phyloP scores from a whole-genome alignment of 2,888 invertebrate genomes.

The Heliconius aoede region DNA sequence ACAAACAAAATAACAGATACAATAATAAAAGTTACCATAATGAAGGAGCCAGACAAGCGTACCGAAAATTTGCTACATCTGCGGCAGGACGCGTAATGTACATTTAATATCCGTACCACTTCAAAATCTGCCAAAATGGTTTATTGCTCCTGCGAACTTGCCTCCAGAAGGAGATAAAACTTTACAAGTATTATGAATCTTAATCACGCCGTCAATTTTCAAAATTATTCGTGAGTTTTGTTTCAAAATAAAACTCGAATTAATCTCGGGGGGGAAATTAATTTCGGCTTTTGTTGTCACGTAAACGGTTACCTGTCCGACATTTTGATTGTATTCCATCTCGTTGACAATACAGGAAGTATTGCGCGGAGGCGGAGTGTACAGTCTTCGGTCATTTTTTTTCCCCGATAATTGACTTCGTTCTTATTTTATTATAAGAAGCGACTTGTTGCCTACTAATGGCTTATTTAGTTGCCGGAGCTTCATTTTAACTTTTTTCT shows the following conservation, averaged over 20 bases:
- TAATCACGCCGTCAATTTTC: constrained; percentile 78
- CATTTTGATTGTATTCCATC: constrained; percentile 62
- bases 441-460: constrained; percentile 38
- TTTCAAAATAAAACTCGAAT: constrained; percentile 77
- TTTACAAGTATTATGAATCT: constrained; percentile 82
- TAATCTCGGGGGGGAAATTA: constrained; percentile 70
- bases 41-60: constrained; percentile 42
- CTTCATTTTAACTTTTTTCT: constrained; percentile 36
- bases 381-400: constrained; percentile 39
- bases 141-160: constrained; percentile 78
- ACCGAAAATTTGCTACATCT: constrained; percentile 62
- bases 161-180: constrained; percentile 76
- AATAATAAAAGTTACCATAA: constrained; percentile 42
- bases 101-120: constrained; percentile 78
- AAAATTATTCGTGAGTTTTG: constrained; percentile 77
- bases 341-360: no score
- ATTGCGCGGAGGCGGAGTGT: constrained; percentile 51
- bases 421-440: constrained; percentile 43
- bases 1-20: constrained; percentile 36
- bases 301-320: constrained; percentile 74
- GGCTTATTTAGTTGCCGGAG: constrained; percentile 40
- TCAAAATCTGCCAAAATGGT: constrained; percentile 82
- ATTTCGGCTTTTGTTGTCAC: constrained; percentile 73
- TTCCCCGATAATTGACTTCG: constrained; percentile 43
- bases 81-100: constrained; percentile 74